Percentiles rank a stretch among this genome's conserved stretches.
phyloP scores from a whole-genome alignment of 2,888 invertebrate species.

The Microchrysa polita region DNA sequence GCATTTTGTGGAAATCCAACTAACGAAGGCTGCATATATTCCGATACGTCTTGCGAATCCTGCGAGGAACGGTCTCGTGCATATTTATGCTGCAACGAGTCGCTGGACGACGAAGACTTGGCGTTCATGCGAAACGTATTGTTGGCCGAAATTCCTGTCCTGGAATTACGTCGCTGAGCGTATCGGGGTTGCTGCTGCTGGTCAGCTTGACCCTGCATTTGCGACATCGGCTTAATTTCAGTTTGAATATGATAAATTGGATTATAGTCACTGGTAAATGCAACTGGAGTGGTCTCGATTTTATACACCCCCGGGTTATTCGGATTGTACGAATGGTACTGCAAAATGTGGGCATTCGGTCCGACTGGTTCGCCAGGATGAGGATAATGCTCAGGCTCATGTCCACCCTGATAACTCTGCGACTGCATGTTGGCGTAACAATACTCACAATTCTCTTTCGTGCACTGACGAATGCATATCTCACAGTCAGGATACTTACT shows the following conservation, averaged over 20 bases:
- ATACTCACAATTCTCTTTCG: slow-evolving; percentile 61
- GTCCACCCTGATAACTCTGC: slow-evolving; percentile 50
- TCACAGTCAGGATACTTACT: slow-evolving; percentile 60
- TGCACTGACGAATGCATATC: slow-evolving; percentile 62
- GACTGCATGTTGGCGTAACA: slow-evolving; percentile 53
- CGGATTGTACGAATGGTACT: slow-evolving; percentile 64
- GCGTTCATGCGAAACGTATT: slow-evolving; percentile 55
- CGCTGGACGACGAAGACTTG: slow-evolving; percentile 65
- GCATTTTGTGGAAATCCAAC: slow-evolving; percentile 53
- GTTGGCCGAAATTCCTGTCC: slow-evolving; percentile 38
- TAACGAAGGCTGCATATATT: slow-evolving; percentile 56
- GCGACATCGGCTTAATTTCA: slow-evolving; percentile 53
- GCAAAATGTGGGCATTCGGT: slow-evolving; percentile 60
- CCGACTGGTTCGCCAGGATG: background rate
- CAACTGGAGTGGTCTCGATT: slow-evolving; percentile 64
- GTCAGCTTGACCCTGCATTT: slow-evolving; percentile 47
- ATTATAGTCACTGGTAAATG: slow-evolving; percentile 64
- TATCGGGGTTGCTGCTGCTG: slow-evolving; percentile 51
- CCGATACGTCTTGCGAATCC: slow-evolving; percentile 48
- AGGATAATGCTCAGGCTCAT: slow-evolving; percentile 34
- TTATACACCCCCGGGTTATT: slow-evolving; percentile 64
- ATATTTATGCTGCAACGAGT: slow-evolving; percentile 62
- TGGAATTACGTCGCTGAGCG: slow-evolving; percentile 47
- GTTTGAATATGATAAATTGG: slow-evolving; percentile 62
- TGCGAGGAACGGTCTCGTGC: slow-evolving; percentile 13